Evolutionary conservation across 2,888 invertebrate species (phyloP).

Genomic region (Parelbella ahira): DNA sequence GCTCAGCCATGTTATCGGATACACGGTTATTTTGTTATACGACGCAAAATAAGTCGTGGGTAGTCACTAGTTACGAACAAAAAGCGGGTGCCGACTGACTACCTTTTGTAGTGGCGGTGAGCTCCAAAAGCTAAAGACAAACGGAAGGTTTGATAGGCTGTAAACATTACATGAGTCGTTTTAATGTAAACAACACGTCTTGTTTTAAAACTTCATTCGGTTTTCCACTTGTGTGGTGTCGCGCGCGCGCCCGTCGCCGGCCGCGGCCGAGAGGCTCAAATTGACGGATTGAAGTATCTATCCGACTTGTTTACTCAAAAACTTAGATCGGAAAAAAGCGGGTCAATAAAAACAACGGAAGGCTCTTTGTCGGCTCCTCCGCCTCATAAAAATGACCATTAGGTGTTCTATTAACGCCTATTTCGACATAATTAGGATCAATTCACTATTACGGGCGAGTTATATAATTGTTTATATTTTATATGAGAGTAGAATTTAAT

Average conservation of each 20-base stretch:
- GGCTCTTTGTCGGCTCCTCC: conserved; percentile 66
- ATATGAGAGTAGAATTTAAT: conserved; percentile 43
- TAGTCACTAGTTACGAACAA: too few species aligned
- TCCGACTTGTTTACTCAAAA: conserved; percentile 66
- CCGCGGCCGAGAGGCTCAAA: conserved; percentile 44
- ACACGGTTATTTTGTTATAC: too few species aligned
- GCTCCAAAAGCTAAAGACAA: too few species aligned
- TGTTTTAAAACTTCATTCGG: too few species aligned
- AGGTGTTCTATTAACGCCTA: conserved; percentile 78
- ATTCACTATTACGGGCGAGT: conserved; percentile 58
- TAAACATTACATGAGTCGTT: too few species aligned
- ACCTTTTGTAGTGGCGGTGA: too few species aligned
- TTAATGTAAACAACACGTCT: too few species aligned
- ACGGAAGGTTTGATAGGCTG: too few species aligned
- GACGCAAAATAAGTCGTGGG: too few species aligned
- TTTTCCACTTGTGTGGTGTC: conserved; percentile 6
- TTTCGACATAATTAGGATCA: conserved; percentile 78
- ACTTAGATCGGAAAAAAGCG: conserved; percentile 64
- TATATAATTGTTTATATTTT: conserved; percentile 68
- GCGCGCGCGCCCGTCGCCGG: conserved; percentile 24
- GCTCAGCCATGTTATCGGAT: too few species aligned
- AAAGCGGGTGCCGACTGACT: too few species aligned
- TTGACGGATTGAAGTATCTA: conserved; percentile 43
- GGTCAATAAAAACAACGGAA: conserved; percentile 70
- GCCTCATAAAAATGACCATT: conserved; percentile 70